phyloP scores from a whole-genome alignment of 2,113 vertebrate genomes.

The Ploceus nigricollis region DNA sequence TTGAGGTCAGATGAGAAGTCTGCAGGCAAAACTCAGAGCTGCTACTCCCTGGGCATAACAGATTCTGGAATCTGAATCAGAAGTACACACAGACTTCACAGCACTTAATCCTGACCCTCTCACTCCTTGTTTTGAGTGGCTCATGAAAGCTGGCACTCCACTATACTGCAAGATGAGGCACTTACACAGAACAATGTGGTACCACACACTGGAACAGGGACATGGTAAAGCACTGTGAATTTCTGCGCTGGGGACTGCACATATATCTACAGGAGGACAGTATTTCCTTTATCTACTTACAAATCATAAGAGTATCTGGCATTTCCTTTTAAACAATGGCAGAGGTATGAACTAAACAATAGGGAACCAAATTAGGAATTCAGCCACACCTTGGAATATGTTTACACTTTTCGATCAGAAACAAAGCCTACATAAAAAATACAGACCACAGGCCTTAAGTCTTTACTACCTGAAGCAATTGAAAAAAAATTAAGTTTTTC shows the following conservation, averaged over 20 bases:
- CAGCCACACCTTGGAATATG: background rate
- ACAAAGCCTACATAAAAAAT: background rate
- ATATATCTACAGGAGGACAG: rapidly evolving
- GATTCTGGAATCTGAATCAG: background rate
- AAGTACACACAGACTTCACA: background rate
- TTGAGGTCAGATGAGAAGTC: background rate
- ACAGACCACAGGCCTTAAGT: background rate
- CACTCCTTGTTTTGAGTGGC: background rate
- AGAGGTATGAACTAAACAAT: background rate
- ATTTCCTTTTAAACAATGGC: background rate
- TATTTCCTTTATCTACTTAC: background rate
- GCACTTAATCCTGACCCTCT: background rate
- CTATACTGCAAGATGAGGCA: background rate
- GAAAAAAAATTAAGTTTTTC: background rate
- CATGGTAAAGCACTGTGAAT: rapidly evolving
- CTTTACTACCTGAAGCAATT: background rate
- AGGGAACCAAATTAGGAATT: background rate
- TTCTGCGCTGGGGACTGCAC: background rate
- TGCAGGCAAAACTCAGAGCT: background rate
- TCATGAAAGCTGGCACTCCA: background rate
- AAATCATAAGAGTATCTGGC: background rate
- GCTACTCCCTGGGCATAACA: background rate
- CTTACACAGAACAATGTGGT: background rate
- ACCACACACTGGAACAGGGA: background rate
- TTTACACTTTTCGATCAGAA: background rate